phyloP scores from a whole-genome alignment of 2,113 vertebrate genomes.

The Chaetura pelagica region DNA sequence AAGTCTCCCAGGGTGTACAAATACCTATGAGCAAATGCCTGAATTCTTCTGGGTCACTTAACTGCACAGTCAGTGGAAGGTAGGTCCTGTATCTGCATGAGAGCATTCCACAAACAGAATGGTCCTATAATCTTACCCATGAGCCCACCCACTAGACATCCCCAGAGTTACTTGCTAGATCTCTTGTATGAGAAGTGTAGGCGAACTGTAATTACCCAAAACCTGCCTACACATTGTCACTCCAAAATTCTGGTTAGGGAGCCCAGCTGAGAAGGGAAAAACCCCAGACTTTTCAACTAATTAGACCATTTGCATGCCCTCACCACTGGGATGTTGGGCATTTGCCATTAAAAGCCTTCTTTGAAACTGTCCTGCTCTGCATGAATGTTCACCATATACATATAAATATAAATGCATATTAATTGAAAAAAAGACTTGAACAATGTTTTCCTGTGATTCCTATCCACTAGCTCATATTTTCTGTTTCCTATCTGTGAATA shows the following conservation, averaged over 20 bases:
- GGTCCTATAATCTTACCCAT: neutral
- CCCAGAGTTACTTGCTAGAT: neutral
- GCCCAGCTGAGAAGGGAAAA: neutral
- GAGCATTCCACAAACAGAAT: neutral
- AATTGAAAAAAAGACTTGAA: neutral
- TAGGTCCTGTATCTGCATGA: neutral
- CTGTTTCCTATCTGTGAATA: neutral
- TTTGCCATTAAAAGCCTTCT: neutral
- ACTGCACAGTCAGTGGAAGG: neutral
- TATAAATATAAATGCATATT: neutral
- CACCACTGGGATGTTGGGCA: neutral
- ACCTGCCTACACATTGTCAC: neutral
- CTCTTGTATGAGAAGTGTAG: neutral
- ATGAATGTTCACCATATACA: neutral
- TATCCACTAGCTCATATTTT: neutral
- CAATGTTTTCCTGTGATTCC: accelerated
- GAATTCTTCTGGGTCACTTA: neutral
- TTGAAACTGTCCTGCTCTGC: neutral
- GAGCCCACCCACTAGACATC: neutral
- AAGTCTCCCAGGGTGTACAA: neutral
- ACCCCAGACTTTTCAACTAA: neutral
- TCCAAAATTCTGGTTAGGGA: neutral
- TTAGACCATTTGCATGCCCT: neutral
- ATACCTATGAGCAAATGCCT: neutral
- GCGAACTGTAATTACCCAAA: neutral